Evolutionary conservation across 2,113 vertebrate genomes (phyloP).

Genomic region (Corythoichthys intestinalis): DNA sequence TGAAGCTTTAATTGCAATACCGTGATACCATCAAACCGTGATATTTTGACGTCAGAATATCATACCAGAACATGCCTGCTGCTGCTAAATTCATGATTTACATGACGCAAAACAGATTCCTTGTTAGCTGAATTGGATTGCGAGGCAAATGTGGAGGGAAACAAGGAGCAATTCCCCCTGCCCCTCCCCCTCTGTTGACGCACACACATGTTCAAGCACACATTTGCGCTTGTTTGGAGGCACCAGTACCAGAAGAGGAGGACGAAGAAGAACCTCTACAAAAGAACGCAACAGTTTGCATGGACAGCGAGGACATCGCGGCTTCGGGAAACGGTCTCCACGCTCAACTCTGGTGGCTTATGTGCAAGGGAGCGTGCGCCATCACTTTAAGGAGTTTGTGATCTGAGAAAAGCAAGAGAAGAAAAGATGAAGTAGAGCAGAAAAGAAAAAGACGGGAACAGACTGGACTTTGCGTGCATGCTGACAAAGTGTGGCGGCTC

Average conservation of each 20-base stretch:
- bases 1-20: no score
- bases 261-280: not conserved
- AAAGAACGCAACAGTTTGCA: not conserved
- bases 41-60: no score
- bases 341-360: not conserved
- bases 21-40: no score
- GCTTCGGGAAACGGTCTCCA: not conserved
- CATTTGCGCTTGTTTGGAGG: conserved; percentile 29
- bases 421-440: not conserved
- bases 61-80: no score
- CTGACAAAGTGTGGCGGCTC: conserved; percentile 17
- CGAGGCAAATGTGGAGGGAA: not conserved
- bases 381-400: not conserved
- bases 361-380: not conserved
- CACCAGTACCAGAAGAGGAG: conserved; percentile 5
- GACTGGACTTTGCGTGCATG: not conserved
- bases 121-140: not conserved
- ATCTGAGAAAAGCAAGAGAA: not conserved
- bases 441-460: not conserved
- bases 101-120: not conserved
- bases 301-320: not conserved
- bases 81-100: not conserved
- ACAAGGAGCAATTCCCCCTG: not conserved
- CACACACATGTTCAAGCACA: conserved; percentile 40
- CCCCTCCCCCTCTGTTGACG: not conserved